phyloP scores from a whole-genome alignment of 2,888 invertebrate species.

The Protodeltote pygarga region DNA sequence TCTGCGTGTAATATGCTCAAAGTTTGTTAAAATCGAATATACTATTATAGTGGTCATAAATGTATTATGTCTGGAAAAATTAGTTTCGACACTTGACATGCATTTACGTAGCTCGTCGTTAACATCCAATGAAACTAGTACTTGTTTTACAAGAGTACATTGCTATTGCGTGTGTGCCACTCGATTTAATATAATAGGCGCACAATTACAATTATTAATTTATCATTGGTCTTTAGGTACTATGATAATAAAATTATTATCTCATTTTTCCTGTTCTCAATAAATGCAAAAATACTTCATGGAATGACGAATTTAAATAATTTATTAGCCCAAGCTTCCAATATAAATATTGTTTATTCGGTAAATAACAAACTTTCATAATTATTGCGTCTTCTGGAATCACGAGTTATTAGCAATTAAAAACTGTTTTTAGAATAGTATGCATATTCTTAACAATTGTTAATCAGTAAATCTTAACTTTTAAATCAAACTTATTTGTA shows the following conservation, averaged over 20 bases:
- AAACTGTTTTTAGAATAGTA: constrained; percentile 30
- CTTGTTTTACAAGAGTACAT: constrained; percentile 13
- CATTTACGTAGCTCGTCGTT: constrained; percentile 2
- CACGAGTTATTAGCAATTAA: constrained; percentile 20
- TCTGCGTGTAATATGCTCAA: too few relatives aligned
- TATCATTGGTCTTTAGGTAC: constrained; percentile 6
- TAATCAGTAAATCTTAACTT: constrained; percentile 43
- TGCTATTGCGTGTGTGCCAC: constrained; percentile 5
- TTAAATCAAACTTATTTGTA: constrained; percentile 41
- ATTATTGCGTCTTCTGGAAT: constrained; percentile 28
- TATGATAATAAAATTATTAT: constrained; percentile 11
- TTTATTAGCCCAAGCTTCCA: constrained; percentile 46
- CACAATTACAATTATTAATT: constrained; percentile 7
- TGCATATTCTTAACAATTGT: constrained; percentile 39
- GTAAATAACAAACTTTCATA: constrained; percentile 47
- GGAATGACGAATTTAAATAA: constrained; percentile 47
- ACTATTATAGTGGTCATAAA: background rate
- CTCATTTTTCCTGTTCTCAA: constrained; percentile 18
- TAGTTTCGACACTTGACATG: constrained; percentile 4
- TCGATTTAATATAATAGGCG: constrained; percentile 4
- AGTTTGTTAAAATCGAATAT: too few relatives aligned
- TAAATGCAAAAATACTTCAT: constrained; percentile 48
- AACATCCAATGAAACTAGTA: background rate
- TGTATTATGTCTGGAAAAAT: background rate
- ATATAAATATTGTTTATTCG: constrained; percentile 48